Percentiles rank a stretch among this genome's conserved stretches.
phyloP scores from a whole-genome alignment of 2,797 vertebrate genomes.

The Enteromius anoplus region DNA sequence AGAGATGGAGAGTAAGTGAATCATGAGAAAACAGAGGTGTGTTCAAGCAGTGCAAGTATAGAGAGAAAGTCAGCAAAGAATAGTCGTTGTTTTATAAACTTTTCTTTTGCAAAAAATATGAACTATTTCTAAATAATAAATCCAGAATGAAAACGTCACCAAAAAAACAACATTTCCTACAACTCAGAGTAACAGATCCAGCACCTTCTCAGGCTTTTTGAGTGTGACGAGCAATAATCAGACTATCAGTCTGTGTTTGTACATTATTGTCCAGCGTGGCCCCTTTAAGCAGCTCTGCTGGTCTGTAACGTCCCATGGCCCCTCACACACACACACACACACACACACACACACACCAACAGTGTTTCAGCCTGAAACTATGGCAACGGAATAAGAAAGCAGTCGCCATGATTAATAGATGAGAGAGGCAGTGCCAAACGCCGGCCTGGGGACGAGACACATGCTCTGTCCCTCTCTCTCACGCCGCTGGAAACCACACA shows the following conservation, averaged over 20 bases:
- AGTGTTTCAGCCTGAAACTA: conserved; percentile 97
- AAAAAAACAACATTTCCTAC: neutral
- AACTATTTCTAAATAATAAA: neutral
- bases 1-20: too few species aligned
- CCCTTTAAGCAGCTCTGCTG: conserved; percentile 65
- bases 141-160: neutral
- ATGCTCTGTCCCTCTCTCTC: conserved; percentile 69
- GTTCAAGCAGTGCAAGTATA: too few species aligned
- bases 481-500: conserved; percentile 54
- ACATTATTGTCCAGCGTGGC: conserved; percentile 51
- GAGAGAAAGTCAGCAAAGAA: too few species aligned
- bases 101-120: neutral
- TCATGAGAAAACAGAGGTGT: too few species aligned
- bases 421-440: conserved; percentile 90
- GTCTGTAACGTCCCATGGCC: conserved; percentile 28
- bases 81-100: neutral
- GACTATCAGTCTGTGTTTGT: conserved; percentile 24
- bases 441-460: conserved; percentile 77
- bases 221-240: conserved; percentile 24
- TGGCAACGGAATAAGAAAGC: conserved; percentile 98
- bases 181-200: too few species aligned
- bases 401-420: conserved; percentile 99
- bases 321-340: conserved; percentile 15
- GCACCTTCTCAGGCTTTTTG: neutral
- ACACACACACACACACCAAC: conserved; percentile 84